Evolutionary conservation across 2,113 vertebrate genomes (phyloP), one percentile per base, ranked within the genome.

Genomic region (Atlantisia rogersi): DNA sequence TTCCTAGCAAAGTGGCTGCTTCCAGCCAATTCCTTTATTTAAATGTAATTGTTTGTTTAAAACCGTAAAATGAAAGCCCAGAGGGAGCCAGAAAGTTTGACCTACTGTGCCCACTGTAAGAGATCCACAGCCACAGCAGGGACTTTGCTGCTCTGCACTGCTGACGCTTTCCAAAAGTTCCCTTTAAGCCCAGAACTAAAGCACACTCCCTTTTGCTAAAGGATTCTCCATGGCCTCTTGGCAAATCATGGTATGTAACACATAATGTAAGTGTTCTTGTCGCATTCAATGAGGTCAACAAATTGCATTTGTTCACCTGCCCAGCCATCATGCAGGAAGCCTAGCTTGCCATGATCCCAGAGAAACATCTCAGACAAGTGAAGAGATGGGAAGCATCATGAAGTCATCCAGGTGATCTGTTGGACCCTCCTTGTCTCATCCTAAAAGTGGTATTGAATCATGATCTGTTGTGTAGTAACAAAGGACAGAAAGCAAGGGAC

Each of bases 11-110:
- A 95, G 71, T 8, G 63, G 64, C 82, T 81, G 42, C 88, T 97
- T 93, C 90, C 88, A 93, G 82, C 71, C 87, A 87, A 92, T 94
- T 84, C 73, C 86, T 73, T 86, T 75, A 78, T 92, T 95, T 92
- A 82, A 80, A 84, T 50, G 35, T 48, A 86, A 86, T 84, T 81
- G 52, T 93, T 96, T 92, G 68, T 90, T 94, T 88, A 94, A 87
- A 93, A 87, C 22, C 15, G 1, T 87, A 69, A 90, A 65, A 76
- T 42, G 44, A 86, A 94, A 89, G 70, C 92, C 92, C 86, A 31
- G 88, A 79, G 70, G 95, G 80, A 96, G 62, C 17, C 35, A 9
- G 25, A 42, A 53, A 79, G 44, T 85, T 93, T 95, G 88, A 76
- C 53, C 83, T 92, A 22, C 73, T 76, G 69, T 82, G 82, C 65